Evolutionary conservation across 2,888 invertebrate genomes (phyloP).

Genomic region (Archips xylosteana): DNA sequence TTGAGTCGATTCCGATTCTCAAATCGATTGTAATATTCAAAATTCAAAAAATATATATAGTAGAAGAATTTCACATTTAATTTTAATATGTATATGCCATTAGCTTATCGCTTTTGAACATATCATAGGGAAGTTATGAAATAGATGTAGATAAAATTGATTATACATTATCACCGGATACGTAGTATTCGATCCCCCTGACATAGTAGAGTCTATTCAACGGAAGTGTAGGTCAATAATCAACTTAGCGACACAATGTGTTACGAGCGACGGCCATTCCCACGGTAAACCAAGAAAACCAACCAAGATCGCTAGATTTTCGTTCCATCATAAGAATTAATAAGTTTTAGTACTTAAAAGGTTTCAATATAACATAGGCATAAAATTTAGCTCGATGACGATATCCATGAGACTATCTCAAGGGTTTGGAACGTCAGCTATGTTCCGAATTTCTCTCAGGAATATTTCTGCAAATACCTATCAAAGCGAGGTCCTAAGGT

Average conservation of each 20-base stretch:
- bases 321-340: background rate
- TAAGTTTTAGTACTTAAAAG: background rate
- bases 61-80: no score
- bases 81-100: no score
- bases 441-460: conserved; percentile 1
- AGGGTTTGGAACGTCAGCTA: background rate
- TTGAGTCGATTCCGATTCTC: no score
- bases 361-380: background rate
- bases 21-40: no score
- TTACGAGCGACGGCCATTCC: conserved; percentile 21
- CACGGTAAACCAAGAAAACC: conserved; percentile 21
- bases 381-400: background rate
- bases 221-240: conserved; percentile 16
- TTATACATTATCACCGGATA: background rate
- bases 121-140: no score
- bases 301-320: conserved; percentile 2
- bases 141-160: no score
- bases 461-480: background rate
- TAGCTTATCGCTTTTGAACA: no score
- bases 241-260: conserved; percentile 10
- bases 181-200: background rate
- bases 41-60: background rate
- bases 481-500: background rate
- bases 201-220: background rate
- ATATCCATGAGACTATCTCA: background rate